Conservation (phyloP, 2,888 invertebrate genomes). For the Lamproptera curius region DNA sequence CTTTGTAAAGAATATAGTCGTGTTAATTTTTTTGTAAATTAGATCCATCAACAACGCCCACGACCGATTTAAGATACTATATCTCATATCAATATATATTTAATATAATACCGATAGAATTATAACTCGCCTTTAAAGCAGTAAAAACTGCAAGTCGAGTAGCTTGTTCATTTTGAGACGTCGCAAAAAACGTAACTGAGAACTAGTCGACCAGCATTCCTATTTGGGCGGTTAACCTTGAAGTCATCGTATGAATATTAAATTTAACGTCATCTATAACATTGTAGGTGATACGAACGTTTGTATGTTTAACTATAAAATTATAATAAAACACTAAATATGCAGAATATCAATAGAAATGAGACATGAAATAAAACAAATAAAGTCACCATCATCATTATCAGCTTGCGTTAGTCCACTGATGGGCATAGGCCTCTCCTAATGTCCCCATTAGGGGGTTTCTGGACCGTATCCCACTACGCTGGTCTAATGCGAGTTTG, state of each 20-base stretch:
- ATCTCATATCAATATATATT: background rate
- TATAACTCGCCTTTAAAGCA: background rate
- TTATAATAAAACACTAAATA: slow-evolving; percentile 19
- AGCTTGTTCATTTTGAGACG: slow-evolving; percentile 13
- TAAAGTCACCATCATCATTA: no score
- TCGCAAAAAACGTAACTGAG: slow-evolving; percentile 20
- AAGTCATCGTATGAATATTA: slow-evolving; percentile 28
- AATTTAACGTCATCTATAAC: slow-evolving; percentile 19
- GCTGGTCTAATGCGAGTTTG: no score
- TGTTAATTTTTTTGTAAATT: background rate
- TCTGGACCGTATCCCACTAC: no score
- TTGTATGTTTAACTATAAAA: slow-evolving; percentile 17
- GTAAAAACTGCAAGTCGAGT: slow-evolving; percentile 13
- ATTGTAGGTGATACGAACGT: slow-evolving; percentile 8
- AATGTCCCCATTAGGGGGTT: no score
- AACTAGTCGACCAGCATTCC: slow-evolving; percentile 34
- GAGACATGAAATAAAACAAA: no score
- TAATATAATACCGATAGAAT: background rate
- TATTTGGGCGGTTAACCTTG: slow-evolving; percentile 32
- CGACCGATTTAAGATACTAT: background rate
- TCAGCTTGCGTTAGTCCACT: no score
- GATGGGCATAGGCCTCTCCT: no score
- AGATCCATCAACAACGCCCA: background rate
- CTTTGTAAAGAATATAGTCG: background rate
- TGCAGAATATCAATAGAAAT: no score